Percentiles rank a stretch among this genome's conserved stretches.
These are phyloP conservation scores for Melieria omissa DNA, from an alignment of 2,888 invertebrate genomes.

Conservation along the genomic window DNA sequence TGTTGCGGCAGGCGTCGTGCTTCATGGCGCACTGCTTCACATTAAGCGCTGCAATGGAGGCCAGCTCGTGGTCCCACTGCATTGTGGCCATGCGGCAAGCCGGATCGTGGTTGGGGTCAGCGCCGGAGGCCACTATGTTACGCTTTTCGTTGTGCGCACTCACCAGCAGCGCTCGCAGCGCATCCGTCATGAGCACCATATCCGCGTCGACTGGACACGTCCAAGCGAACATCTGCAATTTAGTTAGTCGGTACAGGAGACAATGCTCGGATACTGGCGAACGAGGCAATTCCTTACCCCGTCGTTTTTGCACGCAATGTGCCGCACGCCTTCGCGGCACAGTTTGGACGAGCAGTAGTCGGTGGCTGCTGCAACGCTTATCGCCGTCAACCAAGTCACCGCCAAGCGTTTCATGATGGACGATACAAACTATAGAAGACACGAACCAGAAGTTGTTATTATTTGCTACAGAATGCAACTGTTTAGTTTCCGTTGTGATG, in stretches of 20 bases:
- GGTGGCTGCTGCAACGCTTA: not conserved
- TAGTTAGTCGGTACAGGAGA: not conserved
- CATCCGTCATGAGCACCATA: constrained; percentile 1
- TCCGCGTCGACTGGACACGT: constrained; percentile 20
- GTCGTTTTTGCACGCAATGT: constrained; percentile 27
- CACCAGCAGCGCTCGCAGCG: constrained; percentile 1
- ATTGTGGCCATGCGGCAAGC: constrained; percentile 59
- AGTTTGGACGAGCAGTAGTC: constrained; percentile 24
- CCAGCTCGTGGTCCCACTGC: constrained; percentile 56
- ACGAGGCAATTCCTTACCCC: constrained; percentile 12
- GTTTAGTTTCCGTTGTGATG: no score
- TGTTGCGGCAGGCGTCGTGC: constrained; percentile 55
- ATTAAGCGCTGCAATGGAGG: constrained; percentile 53
- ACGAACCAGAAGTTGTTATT: no score
- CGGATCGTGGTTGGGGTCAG: constrained; percentile 33
- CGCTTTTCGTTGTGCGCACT: constrained; percentile 31
- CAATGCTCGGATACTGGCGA: not conserved
- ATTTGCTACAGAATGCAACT: no score
- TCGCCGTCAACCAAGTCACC: no score
- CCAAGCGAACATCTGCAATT: constrained; percentile 13
- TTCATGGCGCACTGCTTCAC: constrained; percentile 50
- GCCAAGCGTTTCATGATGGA: no score
- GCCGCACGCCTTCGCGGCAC: not conserved
- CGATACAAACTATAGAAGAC: no score
- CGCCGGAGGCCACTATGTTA: constrained; percentile 42